Base-by-base conservation (phyloP, 1,140 invertebrate genomes). In the Brachionus koreanus region DNA sequence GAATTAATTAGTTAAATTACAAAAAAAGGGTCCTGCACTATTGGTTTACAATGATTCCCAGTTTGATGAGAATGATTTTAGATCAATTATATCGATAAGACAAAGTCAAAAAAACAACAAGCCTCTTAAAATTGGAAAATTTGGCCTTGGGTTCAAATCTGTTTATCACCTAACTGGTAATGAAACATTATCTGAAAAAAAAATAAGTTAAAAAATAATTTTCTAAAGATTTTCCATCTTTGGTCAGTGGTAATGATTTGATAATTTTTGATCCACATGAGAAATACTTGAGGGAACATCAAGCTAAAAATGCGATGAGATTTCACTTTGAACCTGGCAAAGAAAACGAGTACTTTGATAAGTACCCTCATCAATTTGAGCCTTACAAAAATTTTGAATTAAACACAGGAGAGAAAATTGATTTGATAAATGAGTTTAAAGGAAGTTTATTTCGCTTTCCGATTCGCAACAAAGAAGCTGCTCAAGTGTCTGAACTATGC, bases 111-210 rank as follows among this genome's bases (percentile, higher is more conserved):
- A 86, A 76, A 83, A 86, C 52, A 61, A 84, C 19, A 86, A 87
- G 77, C 83, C 84, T 72, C 75, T 85, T 25, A 86, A 87, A 83
- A 84, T 87, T 35, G 86, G 86, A 25, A 84, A 85, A 35, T 86
- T 85, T 82, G 86, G 86, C 43, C 84, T 86, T 33, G 86, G 86
- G 5, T 86, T 86, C 83, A 86, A 86, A 42, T 86, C 86, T 13
- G 85, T 86, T 6, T 86, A 86, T 72, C 86, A 86, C 82, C 81
- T 86, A 16, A 86, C 86, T 84, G 86, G 86, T 86, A 83, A 33
- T 39, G 19, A 16, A 29, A 3, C 10, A 35, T 7, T 57, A 67
- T 5, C 1, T n/a, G 7, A 72, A 42, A 46, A 19, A 42, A 67
- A 42, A 61, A 5, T n/a, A 72, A 67, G 9, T 0, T 81, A 0